Percentiles rank a stretch among this genome's conserved stretches.
These are phyloP conservation scores for Uloborus diversus DNA, from an alignment of 1,140 invertebrate species.

Conservation along the genomic window DNA sequence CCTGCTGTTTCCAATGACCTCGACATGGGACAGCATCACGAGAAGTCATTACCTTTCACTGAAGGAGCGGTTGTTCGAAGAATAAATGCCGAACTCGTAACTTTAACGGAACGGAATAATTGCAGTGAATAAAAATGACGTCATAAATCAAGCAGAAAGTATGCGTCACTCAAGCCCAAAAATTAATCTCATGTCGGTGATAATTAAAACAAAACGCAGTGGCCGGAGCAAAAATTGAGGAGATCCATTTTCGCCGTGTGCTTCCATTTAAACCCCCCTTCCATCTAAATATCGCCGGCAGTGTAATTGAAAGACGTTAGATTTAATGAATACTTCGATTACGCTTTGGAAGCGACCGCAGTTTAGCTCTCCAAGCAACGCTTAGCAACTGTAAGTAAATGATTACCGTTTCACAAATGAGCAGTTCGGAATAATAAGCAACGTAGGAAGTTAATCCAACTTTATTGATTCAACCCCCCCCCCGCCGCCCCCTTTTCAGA, in stretches of 20 bases:
- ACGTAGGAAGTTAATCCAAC: conserved; percentile 52
- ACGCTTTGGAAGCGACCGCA: conserved; percentile 44
- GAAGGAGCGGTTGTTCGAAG: background rate
- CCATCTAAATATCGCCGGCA: conserved; percentile 49
- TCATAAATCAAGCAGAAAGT: conserved; percentile 32
- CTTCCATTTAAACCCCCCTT: conserved; percentile 14
- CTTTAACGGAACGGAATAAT: conserved; percentile 48
- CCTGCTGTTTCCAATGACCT: no score
- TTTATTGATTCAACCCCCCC: conserved; percentile 36
- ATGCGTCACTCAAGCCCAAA: conserved; percentile 51
- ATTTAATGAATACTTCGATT: conserved; percentile 56
- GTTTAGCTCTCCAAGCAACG: conserved; percentile 16
- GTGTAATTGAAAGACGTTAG: conserved; percentile 56
- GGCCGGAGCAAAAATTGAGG: conserved; percentile 51
- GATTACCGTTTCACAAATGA: conserved; percentile 55
- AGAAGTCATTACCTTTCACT: conserved; percentile 16
- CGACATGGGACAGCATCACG: conserved; percentile 7
- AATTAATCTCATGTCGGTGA: conserved; percentile 56
- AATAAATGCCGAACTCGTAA: conserved; percentile 44
- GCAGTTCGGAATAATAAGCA: conserved; percentile 55
- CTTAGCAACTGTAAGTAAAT: conserved; percentile 56
- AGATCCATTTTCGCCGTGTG: conserved; percentile 52
- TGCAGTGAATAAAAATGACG: conserved; percentile 53
- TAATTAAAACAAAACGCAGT: conserved; percentile 56
- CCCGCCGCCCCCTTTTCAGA: background rate